phyloP scores from a whole-genome alignment of 2,797 vertebrate genomes.

The Glossophaga mutica region DNA sequence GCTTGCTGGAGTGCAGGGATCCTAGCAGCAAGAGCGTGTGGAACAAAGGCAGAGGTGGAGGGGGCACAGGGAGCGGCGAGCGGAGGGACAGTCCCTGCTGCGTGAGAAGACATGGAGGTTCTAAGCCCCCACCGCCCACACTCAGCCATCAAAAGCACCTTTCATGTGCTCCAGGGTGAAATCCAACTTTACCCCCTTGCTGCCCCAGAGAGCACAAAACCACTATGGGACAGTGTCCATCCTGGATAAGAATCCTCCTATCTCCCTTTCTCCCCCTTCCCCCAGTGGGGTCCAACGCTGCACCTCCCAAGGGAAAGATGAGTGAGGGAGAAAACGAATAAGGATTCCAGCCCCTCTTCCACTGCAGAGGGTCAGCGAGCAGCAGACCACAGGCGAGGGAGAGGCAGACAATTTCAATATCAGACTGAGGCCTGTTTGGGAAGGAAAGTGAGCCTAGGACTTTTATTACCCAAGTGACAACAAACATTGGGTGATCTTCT shows the following conservation, averaged over 20 bases:
- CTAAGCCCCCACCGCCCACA: neutral
- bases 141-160: neutral
- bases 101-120: neutral
- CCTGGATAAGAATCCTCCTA: neutral
- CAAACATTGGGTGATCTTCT: neutral
- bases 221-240: neutral
- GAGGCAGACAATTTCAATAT: neutral
- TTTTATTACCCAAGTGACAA: neutral
- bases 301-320: neutral
- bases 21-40: neutral
- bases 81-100: neutral
- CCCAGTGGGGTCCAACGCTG: neutral
- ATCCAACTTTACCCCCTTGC: neutral
- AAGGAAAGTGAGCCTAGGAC: neutral
- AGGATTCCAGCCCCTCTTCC: too few relatives aligned
- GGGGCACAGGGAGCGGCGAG: too few relatives aligned
- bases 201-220: neutral
- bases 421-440: neutral
- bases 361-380: neutral
- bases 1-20: neutral
- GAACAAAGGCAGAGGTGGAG: neutral
- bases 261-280: too few relatives aligned
- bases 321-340: neutral
- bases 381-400: neutral
- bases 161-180: neutral